Base-by-base conservation (phyloP, 2,113 vertebrate species). In the Muscicapa adusta region DNA sequence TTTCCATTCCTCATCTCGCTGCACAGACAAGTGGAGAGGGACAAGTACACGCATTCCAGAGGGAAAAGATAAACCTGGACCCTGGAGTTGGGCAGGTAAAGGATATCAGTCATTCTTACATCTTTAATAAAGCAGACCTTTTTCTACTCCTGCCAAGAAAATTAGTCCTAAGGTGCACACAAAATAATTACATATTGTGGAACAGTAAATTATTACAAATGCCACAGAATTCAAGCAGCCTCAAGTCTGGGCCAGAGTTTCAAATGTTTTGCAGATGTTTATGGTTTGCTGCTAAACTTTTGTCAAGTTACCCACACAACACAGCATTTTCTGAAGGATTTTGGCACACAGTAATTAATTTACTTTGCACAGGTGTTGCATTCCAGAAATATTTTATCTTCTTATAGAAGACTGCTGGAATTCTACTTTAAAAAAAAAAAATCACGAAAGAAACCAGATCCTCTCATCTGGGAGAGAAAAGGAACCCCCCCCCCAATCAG, bases 301-400 rank as follows among this genome's bases (percentile, higher is more conserved):
- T 70, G 67, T 96, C 79, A 81, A 85, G 77, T 84, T 95, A 95
- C 89, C 96, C 92, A 82, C 89, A 92, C 75, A 93, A 80, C 18
- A 77, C 83, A 84, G 79, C 83, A 47, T 20, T 61, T 83, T 80
- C 91, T 58, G 86, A 93, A 36, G 0, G 10, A 58, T 91, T 92
- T 67, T 94, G 89, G 96, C 92, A 93, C 68, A 62, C 7, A 23
- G 83, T 71, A 80, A 82, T 95, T 89, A 47, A 84, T 91, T 91
- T 91, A 93, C 94, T 92, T 95, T 92, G 93, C 58, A 48, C 97
- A 98, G 97, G 97, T 97, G 96, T 70, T 96, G 96, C 96, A 97
- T 98, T 98, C 97, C 96, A 97, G 92, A 97, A 95, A 97, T 97
- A 96, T 31, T 97, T 97, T 97, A 82, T 96, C 91, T 96, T 91